Conservation (phyloP, 2,113 vertebrate species). For the Ancistrus triradiatus region DNA sequence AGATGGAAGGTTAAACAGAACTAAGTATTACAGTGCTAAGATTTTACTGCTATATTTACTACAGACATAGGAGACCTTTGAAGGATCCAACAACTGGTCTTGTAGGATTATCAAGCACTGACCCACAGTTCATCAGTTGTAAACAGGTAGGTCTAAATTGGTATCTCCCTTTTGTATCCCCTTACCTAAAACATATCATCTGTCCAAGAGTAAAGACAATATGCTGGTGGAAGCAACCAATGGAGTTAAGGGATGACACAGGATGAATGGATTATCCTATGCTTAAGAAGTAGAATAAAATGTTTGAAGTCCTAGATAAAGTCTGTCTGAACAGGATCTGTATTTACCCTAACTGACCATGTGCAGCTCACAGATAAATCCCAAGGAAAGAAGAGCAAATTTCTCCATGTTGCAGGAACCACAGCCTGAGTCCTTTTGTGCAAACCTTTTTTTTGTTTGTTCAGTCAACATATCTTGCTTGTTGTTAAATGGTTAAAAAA, state of each 20-base stretch:
- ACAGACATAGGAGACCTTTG: constrained; percentile 36
- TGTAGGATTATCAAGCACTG: too few species aligned
- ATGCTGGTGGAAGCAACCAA: not conserved
- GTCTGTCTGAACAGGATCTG: constrained; percentile 8
- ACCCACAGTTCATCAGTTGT: too few species aligned
- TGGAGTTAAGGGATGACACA: not conserved
- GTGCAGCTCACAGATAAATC: constrained; percentile 10
- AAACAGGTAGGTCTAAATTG: too few species aligned
- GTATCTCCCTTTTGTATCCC: too few species aligned
- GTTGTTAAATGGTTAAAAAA: too few species aligned
- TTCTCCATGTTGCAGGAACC: constrained; percentile 8
- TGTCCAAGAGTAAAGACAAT: constrained; percentile 2
- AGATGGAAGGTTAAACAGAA: too few species aligned
- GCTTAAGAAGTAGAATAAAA: not conserved
- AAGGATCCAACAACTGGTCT: constrained; percentile 62
- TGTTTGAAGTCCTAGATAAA: constrained; percentile 10
- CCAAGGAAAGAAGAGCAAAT: constrained; percentile 5
- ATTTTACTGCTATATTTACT: constrained; percentile 2
- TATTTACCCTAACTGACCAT: constrained; percentile 2
- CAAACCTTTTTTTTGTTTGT: too few species aligned
- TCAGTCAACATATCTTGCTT: too few species aligned
- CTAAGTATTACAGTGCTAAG: too few species aligned
- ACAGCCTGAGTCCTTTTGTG: too few species aligned
- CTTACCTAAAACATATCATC: not conserved
- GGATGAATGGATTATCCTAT: constrained; percentile 9